These are phyloP conservation scores for Lepidocolaptes lacrymiger DNA, from an alignment of 2,797 vertebrate genomes.

Conservation along the genomic window DNA sequence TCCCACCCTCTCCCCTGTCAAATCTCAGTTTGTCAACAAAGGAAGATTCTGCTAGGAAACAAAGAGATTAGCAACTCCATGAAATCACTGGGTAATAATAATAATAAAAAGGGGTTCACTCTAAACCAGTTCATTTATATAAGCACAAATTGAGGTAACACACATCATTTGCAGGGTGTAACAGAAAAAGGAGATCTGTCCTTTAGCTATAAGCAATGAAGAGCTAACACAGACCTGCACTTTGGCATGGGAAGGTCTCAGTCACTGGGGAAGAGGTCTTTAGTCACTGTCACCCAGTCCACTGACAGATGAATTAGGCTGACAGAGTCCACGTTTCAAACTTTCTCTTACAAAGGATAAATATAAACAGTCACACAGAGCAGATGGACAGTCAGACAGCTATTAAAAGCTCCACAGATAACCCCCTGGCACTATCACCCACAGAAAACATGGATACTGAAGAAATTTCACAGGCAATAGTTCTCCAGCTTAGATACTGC, in stretches of 20 bases:
- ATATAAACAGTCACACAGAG: not conserved
- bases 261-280: not conserved
- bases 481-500: not conserved
- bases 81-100: not conserved
- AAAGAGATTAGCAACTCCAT: not conserved
- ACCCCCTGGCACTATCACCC: not conserved
- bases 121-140: not conserved
- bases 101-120: not conserved
- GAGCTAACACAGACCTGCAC: not conserved
- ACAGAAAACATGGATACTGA: not conserved
- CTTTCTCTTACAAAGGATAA: not conserved
- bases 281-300: not conserved
- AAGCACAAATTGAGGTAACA: not conserved
- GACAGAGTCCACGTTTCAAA: not conserved
- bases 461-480: not conserved
- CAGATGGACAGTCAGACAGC: not conserved
- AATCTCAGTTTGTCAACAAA: not conserved
- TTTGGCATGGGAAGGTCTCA: not conserved
- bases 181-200: not conserved
- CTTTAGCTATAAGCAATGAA: not conserved
- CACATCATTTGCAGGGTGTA: not conserved
- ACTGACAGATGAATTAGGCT: not conserved
- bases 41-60: not conserved
- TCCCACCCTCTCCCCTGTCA: not conserved
- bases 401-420: not conserved